Base-by-base conservation (phyloP, 2,888 invertebrate species). In the Atethmia centrago region DNA sequence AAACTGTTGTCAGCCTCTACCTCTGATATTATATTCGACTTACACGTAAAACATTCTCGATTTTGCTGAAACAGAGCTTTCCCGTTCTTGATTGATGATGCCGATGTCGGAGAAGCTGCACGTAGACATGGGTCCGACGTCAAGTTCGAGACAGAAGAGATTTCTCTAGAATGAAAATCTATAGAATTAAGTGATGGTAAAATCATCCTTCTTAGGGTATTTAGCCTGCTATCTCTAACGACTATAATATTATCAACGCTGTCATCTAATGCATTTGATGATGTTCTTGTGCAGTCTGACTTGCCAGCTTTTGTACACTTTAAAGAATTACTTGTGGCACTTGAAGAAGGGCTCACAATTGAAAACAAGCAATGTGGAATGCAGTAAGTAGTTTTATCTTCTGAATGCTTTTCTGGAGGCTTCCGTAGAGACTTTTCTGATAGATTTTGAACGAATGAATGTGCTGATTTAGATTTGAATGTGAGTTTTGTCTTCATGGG, bases 181-280 rank as follows among this genome's bases (percentile, higher is more conserved):
- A 21, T 45, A 2, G 63, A 5, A 19, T 31, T 45, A 25, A 36
- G 8, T n/a, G 63, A 63, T 63, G 68, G 66, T 25, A 83, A 25
- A 21, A 80, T 75, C 10, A 84, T 49, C 45, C 75, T 84, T 21
- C 69, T 80, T 36, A 87, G 36, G 0, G 71, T 67, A 28, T 83
- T 79, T 3, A 82, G 21, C 21, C 77, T 51, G 21, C 63, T 74
- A 5, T 66, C 71, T 28, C 25, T 73, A 2, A 79, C 49, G 8
- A 73, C 19, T 12, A 72, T 19, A 25, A 1, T 5, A 61, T 19
- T 25, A 42, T 65, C 36, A 10, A 25, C 40, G 25, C 25, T 66
- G 21, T 7, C 8, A 21, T 40, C 21, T 49, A 12, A 12, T 25
- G 47, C 12, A 10, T 21, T 16, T 25, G 12, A 66, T 40, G n/a